Evolutionary conservation across 2,888 invertebrate genomes (phyloP).

Genomic region (Drosophila multiciliata): DNA sequence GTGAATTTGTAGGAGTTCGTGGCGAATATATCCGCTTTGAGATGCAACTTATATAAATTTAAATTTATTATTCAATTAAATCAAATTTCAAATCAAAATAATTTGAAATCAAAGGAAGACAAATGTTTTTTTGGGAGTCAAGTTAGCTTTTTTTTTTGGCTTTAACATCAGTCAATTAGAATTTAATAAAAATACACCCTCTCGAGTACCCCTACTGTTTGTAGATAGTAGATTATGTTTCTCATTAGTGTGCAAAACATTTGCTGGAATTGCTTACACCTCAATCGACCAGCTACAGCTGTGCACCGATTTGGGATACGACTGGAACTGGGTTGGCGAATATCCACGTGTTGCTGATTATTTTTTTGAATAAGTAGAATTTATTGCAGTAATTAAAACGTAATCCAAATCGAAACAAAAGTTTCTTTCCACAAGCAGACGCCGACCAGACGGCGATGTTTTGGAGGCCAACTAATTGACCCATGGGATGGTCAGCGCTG

Average conservation of each 20-base stretch:
- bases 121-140: neutral
- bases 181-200: neutral
- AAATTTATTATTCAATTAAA: neutral
- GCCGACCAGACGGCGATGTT: conserved; percentile 24
- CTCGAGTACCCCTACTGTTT: conserved; percentile 37
- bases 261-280: conserved; percentile 46
- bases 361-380: conserved; percentile 23
- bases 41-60: too few relatives aligned
- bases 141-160: neutral
- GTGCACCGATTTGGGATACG: neutral
- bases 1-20: neutral
- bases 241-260: conserved; percentile 59
- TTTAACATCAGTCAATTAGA: conserved; percentile 7
- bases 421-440: conserved; percentile 33
- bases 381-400: conserved; percentile 45
- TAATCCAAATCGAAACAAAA: conserved; percentile 45
- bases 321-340: conserved; percentile 40
- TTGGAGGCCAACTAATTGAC: conserved; percentile 17
- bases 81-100: neutral
- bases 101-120: neutral
- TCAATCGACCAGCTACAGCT: conserved; percentile 14
- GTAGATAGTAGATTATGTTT: conserved; percentile 44
- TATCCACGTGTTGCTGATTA: conserved; percentile 38
- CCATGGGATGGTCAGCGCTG: conserved; percentile 10
- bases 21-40: neutral